Conservation (phyloP, 2,113 vertebrate species). For the Chionis minor region DNA sequence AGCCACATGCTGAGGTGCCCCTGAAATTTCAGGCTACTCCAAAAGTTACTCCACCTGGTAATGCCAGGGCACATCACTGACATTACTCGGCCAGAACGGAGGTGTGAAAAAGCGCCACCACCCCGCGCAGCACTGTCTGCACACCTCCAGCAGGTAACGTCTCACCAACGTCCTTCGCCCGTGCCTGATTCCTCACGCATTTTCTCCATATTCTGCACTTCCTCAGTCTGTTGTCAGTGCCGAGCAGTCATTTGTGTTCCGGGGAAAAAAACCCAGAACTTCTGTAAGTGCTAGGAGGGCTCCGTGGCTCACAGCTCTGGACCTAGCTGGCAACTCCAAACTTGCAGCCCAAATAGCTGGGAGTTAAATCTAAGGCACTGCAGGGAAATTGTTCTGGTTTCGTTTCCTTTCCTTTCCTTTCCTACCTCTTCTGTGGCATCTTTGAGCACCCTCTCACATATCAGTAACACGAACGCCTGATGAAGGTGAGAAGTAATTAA, state of each 20-base stretch:
- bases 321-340: neutral
- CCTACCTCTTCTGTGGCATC: neutral
- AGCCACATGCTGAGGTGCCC: fast-evolving
- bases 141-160: neutral
- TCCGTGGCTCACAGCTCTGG: neutral
- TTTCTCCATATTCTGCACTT: neutral
- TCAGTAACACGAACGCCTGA: neutral
- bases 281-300: neutral
- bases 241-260: neutral
- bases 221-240: neutral
- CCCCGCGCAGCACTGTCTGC: neutral
- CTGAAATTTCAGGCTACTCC: neutral
- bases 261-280: neutral
- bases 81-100: neutral
- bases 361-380: neutral
- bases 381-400: neutral
- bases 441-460: neutral
- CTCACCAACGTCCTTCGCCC: fast-evolving
- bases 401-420: neutral
- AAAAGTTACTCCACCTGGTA: neutral
- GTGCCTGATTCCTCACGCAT: fast-evolving
- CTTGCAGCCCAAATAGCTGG: neutral
- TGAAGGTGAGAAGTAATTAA: neutral
- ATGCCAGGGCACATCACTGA: fast-evolving
- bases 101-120: neutral